Base-by-base conservation (phyloP, 2,888 invertebrate genomes). In the Heteropelma amictum region DNA sequence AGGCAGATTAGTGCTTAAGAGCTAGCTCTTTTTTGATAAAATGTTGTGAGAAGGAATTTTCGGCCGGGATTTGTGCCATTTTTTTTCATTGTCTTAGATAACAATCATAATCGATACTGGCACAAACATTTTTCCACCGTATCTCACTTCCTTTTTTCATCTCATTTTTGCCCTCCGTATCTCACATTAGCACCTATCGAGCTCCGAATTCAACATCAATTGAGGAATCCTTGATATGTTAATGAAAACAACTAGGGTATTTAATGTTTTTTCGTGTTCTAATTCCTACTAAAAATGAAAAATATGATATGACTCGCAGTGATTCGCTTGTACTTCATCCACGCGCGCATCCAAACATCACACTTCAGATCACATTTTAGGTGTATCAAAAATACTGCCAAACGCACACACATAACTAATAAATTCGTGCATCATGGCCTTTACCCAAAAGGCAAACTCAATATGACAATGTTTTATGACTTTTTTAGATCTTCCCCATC, bases 301-400 rank as follows among this genome's bases (percentile, higher is more conserved):
- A 47, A n/a, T 23, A 81, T 75, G 76, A 79, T 77, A 77, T 81
- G 77, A 72, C 73, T 69, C 69, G 65, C 76, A 68, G 63, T 76
- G 77, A 76, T 75, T 67, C 70, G 73, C 64, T 47, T 70, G 35
- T 70, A 76, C 67, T 40, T 69, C 71, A 71, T 33, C 19, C 23
- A 21, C 58, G 30, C 42, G 12, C 28, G 19, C 30, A 65, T 81
- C 82, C 81, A 82, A 82, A 82, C 78, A 79, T 82, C 76, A 47
- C 58, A 79, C 77, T 82, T 82, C 82, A 82, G 79, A 79, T 82
- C 76, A 47, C 58, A 79, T 77, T 82, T 82, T 76, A 78, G 77
- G 78, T 77, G 82, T 82, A 84, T 84, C 81, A 84, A 82, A 83
- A 82, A 83, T 82, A 84, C 77, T 56, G 67, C 67, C 71, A 71